These are phyloP conservation scores for Chirona hameri DNA, from an alignment of 2,888 invertebrate genomes.

Conservation along the genomic window DNA sequence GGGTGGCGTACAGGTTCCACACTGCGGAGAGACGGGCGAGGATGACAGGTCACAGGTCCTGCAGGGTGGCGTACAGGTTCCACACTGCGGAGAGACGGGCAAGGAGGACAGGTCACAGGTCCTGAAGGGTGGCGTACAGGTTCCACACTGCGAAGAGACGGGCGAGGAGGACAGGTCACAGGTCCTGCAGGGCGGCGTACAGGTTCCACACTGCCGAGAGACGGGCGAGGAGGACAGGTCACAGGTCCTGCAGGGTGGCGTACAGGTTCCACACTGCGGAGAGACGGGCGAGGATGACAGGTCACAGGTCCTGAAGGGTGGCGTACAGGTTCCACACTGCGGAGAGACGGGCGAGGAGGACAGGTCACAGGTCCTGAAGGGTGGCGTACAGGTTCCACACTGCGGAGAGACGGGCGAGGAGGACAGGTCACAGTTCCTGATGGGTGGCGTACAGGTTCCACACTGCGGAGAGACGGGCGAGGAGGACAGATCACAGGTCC, in stretches of 20 bases:
- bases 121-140: neutral
- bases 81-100: neutral
- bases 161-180: neutral
- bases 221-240: too few relatives aligned
- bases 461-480: neutral
- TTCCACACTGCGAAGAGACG: neutral
- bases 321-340: neutral
- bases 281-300: neutral
- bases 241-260: constrained; percentile 26
- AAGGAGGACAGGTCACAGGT: neutral
- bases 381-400: too few relatives aligned
- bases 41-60: too few relatives aligned
- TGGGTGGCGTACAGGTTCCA: neutral
- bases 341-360: neutral
- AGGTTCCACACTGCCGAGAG: too few relatives aligned
- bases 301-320: neutral
- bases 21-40: too few relatives aligned
- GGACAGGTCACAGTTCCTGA: constrained; percentile 26
- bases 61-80: neutral
- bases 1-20: too few relatives aligned
- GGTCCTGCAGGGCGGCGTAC: too few relatives aligned
- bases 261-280: neutral
- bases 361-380: too few relatives aligned
- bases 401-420: too few relatives aligned
- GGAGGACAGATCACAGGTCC: neutral